These are phyloP conservation scores for Cynoglossus semilaevis DNA, from an alignment of 2,113 vertebrate genomes.

Conservation along the genomic window DNA sequence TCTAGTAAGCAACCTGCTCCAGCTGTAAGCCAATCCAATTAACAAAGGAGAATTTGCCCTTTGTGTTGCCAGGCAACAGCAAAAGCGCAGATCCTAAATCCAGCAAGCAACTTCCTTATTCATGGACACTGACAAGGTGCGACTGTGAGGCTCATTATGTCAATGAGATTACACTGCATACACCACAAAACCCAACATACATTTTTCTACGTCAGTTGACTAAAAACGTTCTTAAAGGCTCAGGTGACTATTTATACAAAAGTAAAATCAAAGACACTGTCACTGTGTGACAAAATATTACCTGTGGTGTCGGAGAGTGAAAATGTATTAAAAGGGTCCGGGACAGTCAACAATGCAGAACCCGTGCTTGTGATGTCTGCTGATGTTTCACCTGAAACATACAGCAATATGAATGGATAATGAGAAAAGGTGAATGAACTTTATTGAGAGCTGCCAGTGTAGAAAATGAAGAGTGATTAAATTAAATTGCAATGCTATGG, in stretches of 20 bases:
- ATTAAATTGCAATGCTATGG: too few species aligned
- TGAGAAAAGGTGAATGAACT: too few species aligned
- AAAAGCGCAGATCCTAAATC: conserved; percentile 55
- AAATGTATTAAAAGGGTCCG: conserved; percentile 85
- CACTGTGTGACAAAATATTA: conserved; percentile 62
- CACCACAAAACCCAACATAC: conserved; percentile 25
- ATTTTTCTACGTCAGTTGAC: conserved; percentile 5
- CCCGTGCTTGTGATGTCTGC: conserved; percentile 77
- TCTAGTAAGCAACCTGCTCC: conserved; percentile 33
- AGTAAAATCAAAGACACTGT: conserved; percentile 10
- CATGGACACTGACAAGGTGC: conserved; percentile 60
- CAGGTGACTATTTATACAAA: conserved; percentile 16
- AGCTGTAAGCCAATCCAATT: conserved; percentile 63
- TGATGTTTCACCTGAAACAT: conserved; percentile 77
- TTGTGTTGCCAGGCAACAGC: conserved; percentile 56
- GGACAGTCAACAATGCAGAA: conserved; percentile 77
- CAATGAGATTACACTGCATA: conserved; percentile 45
- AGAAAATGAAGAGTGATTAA: too few species aligned
- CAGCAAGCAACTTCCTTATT: conserved; percentile 58
- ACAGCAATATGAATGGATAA: conserved; percentile 25
- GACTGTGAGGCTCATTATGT: conserved; percentile 54
- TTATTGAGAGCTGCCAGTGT: too few species aligned
- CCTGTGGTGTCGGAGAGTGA: conserved; percentile 83
- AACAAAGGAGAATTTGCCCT: conserved; percentile 63
- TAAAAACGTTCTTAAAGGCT: conserved; percentile 9